phyloP scores from a whole-genome alignment of 2,113 vertebrate genomes.

The Pseudopipra pipra region DNA sequence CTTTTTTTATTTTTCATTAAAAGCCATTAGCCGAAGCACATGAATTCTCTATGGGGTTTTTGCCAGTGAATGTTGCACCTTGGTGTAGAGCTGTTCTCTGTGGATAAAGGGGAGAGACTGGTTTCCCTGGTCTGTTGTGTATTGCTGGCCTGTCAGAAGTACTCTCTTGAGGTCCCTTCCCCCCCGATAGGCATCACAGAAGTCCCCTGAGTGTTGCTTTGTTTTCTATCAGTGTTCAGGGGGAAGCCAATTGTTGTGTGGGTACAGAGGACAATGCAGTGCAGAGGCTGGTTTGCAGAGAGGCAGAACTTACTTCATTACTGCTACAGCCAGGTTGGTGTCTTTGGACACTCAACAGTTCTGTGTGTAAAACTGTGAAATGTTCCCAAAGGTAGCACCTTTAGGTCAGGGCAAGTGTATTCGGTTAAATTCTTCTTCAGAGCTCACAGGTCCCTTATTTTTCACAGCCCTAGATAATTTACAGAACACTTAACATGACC shows the following conservation, averaged over 20 bases:
- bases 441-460: not conserved
- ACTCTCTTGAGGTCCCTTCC: not conserved
- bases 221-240: not conserved
- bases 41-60: not conserved
- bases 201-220: not conserved
- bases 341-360: not conserved
- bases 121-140: not conserved
- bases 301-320: not conserved
- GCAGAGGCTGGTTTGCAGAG: not conserved
- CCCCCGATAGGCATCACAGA: not conserved
- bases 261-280: not conserved
- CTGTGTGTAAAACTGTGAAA: not conserved
- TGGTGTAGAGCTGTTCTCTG: not conserved
- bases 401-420: not conserved
- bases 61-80: not conserved
- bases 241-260: not conserved
- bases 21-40: not conserved
- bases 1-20: not conserved
- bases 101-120: not conserved
- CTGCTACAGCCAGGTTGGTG: not conserved
- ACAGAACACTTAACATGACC: not conserved
- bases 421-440: not conserved
- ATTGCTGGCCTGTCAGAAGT: not conserved
- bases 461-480: not conserved
- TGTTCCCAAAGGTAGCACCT: not conserved